A percentile compares a stretch with the other conserved stretches of the same genome.
Evolutionary conservation across 2,113 vertebrate genomes (phyloP).

Genomic region (Pangasianodon gigas): DNA sequence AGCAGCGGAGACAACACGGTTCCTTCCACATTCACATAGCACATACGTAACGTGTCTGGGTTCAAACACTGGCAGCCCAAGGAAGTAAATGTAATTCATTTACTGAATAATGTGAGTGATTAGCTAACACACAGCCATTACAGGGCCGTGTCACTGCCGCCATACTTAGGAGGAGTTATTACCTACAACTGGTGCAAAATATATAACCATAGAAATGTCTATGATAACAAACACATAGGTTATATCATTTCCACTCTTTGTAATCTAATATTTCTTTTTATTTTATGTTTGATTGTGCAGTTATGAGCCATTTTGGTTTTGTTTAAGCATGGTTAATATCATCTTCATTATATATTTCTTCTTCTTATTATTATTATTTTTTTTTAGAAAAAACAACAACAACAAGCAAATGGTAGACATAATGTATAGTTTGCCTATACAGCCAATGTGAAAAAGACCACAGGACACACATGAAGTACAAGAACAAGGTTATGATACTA

Average conservation of each 20-base stretch:
- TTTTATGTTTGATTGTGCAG: not conserved
- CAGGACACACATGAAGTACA: not conserved
- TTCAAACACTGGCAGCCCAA: not conserved
- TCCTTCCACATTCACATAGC: not conserved
- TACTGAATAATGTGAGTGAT: not conserved
- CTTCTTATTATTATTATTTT: too few relatives aligned
- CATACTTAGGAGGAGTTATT: not conserved
- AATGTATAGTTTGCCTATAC: not conserved
- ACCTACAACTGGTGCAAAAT: not conserved
- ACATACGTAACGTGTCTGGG: not conserved
- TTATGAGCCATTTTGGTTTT: not conserved
- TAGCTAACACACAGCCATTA: not conserved
- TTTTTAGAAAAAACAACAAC: too few relatives aligned
- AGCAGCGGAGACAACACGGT: not conserved
- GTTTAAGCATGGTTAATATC: not conserved
- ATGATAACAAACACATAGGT: not conserved
- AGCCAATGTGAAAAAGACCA: not conserved
- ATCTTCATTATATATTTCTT: not conserved
- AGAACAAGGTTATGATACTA: not conserved
- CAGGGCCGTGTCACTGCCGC: not conserved
- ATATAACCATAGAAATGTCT: not conserved
- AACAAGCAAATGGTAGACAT: too few relatives aligned
- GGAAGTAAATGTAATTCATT: not conserved
- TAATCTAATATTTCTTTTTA: not conserved
- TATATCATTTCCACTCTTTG: not conserved